These are phyloP conservation scores for Folsomia candida DNA, from an alignment of 2,888 invertebrate genomes.

Conservation along the genomic window DNA sequence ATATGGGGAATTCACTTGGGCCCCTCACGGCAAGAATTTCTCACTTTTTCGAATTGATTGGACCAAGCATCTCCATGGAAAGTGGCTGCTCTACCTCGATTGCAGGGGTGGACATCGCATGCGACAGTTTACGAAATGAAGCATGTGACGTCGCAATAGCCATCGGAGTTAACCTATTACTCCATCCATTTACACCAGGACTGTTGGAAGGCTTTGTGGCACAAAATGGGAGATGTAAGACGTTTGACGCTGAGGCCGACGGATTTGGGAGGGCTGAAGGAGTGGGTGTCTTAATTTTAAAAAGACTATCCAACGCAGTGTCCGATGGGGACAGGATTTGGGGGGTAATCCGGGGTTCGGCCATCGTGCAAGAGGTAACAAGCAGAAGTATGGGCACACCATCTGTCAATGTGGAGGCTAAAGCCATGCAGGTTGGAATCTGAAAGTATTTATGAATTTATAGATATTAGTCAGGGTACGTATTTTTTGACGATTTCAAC, in stretches of 20 bases:
- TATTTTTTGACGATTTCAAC: too few species aligned
- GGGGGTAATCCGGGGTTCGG: slow-evolving; percentile 50
- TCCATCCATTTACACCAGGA: neutral
- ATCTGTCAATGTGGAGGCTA: slow-evolving; percentile 17
- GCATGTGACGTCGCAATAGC: neutral
- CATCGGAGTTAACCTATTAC: slow-evolving; percentile 11
- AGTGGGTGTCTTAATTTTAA: slow-evolving; percentile 52
- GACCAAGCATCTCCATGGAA: neutral
- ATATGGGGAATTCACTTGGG: neutral
- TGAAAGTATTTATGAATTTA: too few species aligned
- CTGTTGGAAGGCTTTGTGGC: slow-evolving; percentile 9
- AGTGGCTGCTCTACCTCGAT: neutral
- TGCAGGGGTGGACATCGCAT: neutral
- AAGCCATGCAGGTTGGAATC: too few species aligned
- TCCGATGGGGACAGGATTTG: slow-evolving; percentile 44
- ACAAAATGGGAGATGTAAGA: slow-evolving; percentile 28
- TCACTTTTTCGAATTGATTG: neutral
- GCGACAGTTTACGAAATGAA: neutral
- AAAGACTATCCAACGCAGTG: slow-evolving; percentile 47
- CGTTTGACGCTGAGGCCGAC: slow-evolving; percentile 53
- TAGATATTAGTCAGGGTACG: too few species aligned
- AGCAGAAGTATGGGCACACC: slow-evolving; percentile 52
- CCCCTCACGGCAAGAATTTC: neutral
- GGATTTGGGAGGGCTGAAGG: slow-evolving; percentile 55
- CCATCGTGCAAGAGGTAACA: slow-evolving; percentile 53